A percentile compares a stretch with the other conserved stretches of the same genome.
phyloP scores from a whole-genome alignment of 35 echinoderm and acorn worm genomes.

The Heliocidaris erythrogramma region DNA sequence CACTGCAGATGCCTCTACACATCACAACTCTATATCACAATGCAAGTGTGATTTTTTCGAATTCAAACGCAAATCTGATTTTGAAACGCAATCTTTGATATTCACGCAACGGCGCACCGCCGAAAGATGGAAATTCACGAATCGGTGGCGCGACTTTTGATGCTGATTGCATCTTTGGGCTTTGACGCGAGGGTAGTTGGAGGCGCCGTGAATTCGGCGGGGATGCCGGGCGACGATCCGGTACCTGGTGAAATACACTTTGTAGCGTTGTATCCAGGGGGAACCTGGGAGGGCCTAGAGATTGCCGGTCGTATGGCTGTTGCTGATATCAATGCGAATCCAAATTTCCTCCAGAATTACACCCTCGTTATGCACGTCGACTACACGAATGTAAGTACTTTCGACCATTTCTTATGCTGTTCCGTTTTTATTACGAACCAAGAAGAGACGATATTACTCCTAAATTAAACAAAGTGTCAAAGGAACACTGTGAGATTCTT shows the following conservation, averaged over 20 bases:
- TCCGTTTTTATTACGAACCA: not conserved
- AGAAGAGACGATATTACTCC: too few species aligned
- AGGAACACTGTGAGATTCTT: not conserved
- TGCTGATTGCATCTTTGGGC: not conserved
- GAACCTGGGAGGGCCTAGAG: constrained; percentile 47
- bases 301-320: constrained; percentile 32
- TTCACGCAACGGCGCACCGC: not conserved
- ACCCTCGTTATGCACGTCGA: constrained; percentile 36
- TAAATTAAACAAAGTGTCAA: not conserved
- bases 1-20: not conserved
- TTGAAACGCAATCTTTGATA: not conserved
- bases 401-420: not conserved
- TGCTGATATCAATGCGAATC: constrained; percentile 35
- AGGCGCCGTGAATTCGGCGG: not conserved
- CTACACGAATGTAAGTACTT: constrained; percentile 52
- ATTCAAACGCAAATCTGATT: not conserved
- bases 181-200: not conserved
- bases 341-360: constrained; percentile 39
- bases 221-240: not conserved
- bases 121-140: not conserved
- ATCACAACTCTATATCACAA: not conserved
- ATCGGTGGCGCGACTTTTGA: not conserved
- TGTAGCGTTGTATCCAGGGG: constrained; percentile 41
- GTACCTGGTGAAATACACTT: not conserved
- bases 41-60: not conserved